A percentile compares a stretch with the other conserved stretches of the same genome.
Evolutionary conservation across 2,113 vertebrate genomes (phyloP).

Genomic region (Gallinago undulata): DNA sequence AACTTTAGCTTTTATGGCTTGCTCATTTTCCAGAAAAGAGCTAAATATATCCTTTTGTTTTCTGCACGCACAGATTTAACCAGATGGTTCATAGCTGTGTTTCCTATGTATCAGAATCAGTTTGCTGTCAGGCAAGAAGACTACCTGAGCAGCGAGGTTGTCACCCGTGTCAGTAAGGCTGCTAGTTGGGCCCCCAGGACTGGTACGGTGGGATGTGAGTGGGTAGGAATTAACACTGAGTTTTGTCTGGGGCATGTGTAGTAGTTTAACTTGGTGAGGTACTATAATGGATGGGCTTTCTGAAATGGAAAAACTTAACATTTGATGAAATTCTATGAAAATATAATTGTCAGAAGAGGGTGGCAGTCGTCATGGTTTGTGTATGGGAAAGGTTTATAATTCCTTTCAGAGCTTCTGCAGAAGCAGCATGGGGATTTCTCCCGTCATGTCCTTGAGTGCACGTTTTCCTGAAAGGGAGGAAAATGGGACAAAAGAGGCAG

Average conservation of each 20-base stretch:
- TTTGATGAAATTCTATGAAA: neutral
- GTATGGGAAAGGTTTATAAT: neutral
- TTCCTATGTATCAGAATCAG: neutral
- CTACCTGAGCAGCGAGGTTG: neutral
- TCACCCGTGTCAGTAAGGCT: neutral
- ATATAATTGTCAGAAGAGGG: neutral
- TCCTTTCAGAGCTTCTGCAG: neutral
- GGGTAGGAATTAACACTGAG: neutral
- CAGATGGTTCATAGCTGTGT: neutral
- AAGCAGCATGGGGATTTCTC: neutral
- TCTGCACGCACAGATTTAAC: neutral
- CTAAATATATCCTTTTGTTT: neutral
- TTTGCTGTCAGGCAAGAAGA: neutral
- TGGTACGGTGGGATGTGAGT: rapidly evolving
- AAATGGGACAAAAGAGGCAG: neutral
- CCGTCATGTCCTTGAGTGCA: neutral
- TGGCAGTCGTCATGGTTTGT: neutral
- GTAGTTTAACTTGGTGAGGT: neutral
- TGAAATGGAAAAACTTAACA: neutral
- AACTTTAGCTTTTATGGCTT: neutral
- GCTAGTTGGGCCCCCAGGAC: too few species aligned
- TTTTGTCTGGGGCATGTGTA: neutral
- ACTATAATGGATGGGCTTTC: neutral
- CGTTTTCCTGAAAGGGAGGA: neutral
- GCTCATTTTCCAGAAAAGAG: neutral